Evolutionary conservation across 2,113 vertebrate genomes (phyloP).

Genomic region (Maccullochella peelii): DNA sequence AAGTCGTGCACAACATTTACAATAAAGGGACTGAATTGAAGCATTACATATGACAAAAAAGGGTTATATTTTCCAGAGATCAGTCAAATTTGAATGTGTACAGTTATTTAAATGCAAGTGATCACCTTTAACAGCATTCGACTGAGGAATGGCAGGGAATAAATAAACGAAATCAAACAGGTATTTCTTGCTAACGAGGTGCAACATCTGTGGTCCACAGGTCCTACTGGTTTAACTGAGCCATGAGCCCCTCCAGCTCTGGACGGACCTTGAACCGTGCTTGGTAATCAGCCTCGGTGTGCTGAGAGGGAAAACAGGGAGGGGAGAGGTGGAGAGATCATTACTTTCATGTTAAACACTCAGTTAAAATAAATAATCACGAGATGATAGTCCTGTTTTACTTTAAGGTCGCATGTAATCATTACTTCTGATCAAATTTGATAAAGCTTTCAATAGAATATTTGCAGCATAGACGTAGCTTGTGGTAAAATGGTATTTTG

Average conservation of each 20-base stretch:
- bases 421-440: no score
- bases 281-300: constrained; percentile 88
- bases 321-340: neutral
- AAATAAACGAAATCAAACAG: constrained; percentile 10
- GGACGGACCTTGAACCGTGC: constrained; percentile 89
- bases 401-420: neutral
- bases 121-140: neutral
- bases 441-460: no score
- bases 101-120: neutral
- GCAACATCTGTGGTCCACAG: no score
- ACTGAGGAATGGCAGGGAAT: neutral
- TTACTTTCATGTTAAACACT: neutral
- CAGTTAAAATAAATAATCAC: neutral
- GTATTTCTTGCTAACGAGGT: neutral
- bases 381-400: neutral
- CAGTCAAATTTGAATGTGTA: neutral
- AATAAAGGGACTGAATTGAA: neutral
- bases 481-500: neutral
- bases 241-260: constrained; percentile 90
- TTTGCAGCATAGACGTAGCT: neutral
- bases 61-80: constrained; percentile 33
- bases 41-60: no score
- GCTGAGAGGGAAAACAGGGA: constrained; percentile 77
- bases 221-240: constrained; percentile 74
- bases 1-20: neutral